Conservation (phyloP, 2,113 vertebrate species). For the Seriola aureovittata region DNA sequence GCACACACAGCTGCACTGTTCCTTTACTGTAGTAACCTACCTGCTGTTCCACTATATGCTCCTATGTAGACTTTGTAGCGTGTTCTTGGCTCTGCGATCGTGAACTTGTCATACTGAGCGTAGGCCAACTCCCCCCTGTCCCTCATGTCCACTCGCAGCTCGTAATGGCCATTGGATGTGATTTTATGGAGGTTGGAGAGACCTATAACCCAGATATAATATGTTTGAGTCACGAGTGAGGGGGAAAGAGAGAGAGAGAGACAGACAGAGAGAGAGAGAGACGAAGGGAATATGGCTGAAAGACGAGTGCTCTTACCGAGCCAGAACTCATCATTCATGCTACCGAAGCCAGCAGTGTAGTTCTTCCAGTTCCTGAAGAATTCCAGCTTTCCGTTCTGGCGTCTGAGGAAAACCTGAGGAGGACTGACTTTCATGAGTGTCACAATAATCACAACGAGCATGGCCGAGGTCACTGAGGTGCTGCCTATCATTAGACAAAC, state of each 20-base stretch:
- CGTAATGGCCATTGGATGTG: constrained; percentile 90
- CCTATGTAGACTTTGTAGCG: constrained; percentile 91
- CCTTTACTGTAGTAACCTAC: constrained; percentile 69
- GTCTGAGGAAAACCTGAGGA: constrained; percentile 92
- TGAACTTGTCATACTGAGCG: constrained; percentile 91
- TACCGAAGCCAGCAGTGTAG: constrained; percentile 92
- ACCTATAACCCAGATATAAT: constrained; percentile 78
- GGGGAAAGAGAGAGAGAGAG: not conserved
- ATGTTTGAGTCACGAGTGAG: constrained; percentile 9
- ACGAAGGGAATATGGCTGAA: not conserved
- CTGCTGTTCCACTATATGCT: constrained; percentile 92
- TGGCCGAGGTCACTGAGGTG: not conserved
- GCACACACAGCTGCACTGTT: too few species aligned
- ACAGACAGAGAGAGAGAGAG: not conserved
- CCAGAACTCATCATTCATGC: constrained; percentile 94
- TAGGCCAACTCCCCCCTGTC: constrained; percentile 87
- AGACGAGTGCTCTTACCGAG: constrained; percentile 84
- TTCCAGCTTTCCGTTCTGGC: constrained; percentile 90
- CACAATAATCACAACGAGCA: constrained; percentile 24
- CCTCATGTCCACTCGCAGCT: constrained; percentile 92
- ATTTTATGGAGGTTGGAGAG: constrained; percentile 94
- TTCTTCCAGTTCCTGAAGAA: constrained; percentile 96
- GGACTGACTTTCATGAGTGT: constrained; percentile 16
- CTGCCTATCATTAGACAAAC: constrained; percentile 12
- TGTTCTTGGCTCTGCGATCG: constrained; percentile 86